Base-by-base conservation (phyloP, 2,888 invertebrate species). In the Cephus pygmeus region DNA sequence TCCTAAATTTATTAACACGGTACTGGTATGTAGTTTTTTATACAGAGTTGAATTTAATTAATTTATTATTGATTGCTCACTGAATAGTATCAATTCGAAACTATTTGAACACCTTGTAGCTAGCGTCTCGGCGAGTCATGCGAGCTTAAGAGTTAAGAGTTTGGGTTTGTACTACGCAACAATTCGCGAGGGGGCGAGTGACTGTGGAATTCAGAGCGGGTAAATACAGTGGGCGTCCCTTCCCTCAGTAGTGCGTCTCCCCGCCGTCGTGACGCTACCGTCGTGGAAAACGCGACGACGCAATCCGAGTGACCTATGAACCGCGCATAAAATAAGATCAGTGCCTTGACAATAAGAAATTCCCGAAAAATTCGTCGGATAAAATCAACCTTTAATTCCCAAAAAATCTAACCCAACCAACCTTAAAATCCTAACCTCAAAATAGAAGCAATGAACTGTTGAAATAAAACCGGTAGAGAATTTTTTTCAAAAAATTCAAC, bases 121-220 rank as follows among this genome's bases (percentile, higher is more conserved):
- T 69, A 73, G 36, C 75, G 69, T 40, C 69, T 56, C 80, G 78
- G 69, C 83, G 82, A 87, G 84, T 85, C 86, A 85, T 83, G 83
- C 84, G 83, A 86, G 83, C 82, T 82, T 80, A 85, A 83, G 83
- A 85, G 84, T 86, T 83, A 85, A 87, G 87, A 88, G 87, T 86
- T 86, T 83, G 84, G 84, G 82, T 86, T 84, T 87, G 84, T 83
- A 85, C 85, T 86, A 83, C 84, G 87, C 86, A 86, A 87, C 85
- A 85, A 88, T 85, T 87, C 85, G 85, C 86, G 87, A 86, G 87
- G 87, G 87, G 87, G 87, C 87, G 87, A 88, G 85, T 84, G 81
- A 84, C 86, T 85, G 79, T 82, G 87, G 88, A 89, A 89, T 89
- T 88, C 85, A 85, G 86, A 87, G 81, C 87, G 88, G 84, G 88